Percentiles rank a stretch among this genome's conserved stretches.
phyloP scores from a whole-genome alignment of 2,888 invertebrate species.

The Drosophila mettleri region DNA sequence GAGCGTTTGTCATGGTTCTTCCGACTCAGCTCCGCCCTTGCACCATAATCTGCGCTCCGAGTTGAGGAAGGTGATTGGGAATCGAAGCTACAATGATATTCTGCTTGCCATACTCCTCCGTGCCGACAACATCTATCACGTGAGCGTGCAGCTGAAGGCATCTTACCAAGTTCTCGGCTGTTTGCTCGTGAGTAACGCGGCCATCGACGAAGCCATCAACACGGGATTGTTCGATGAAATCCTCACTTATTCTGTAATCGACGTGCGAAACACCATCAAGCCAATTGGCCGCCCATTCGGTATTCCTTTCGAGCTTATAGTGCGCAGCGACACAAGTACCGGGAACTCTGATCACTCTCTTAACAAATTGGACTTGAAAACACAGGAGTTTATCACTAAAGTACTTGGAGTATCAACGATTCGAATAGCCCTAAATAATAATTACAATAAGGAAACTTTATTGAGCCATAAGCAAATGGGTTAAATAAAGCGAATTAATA shows the following conservation, averaged over 20 bases:
- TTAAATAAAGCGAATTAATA: too few species aligned
- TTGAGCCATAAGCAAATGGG: too few species aligned
- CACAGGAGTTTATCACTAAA: conserved; percentile 42
- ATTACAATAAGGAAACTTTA: too few species aligned
- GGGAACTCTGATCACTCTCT: background rate
- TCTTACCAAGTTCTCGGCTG: conserved; percentile 55
- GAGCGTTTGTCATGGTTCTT: conserved; percentile 50
- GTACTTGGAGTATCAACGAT: conserved; percentile 38
- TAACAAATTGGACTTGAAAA: background rate
- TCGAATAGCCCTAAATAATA: background rate
- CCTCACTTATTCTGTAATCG: conserved; percentile 52
- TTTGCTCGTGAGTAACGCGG: conserved; percentile 61
- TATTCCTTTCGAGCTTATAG: conserved; percentile 33
- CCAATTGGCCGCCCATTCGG: conserved; percentile 26
- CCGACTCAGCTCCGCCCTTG: conserved; percentile 14
- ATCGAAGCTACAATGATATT: conserved; percentile 28
- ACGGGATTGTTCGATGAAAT: conserved; percentile 58
- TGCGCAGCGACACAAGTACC: background rate
- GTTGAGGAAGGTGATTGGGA: conserved; percentile 34
- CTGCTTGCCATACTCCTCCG: conserved; percentile 62
- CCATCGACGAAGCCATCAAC: conserved; percentile 53
- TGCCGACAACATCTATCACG: conserved; percentile 67
- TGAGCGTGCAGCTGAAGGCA: conserved; percentile 58
- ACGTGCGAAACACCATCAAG: conserved; percentile 31
- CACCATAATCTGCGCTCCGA: conserved; percentile 24